Conservation (phyloP, 2,797 vertebrate species). For the Micropoecilia bifurca region DNA sequence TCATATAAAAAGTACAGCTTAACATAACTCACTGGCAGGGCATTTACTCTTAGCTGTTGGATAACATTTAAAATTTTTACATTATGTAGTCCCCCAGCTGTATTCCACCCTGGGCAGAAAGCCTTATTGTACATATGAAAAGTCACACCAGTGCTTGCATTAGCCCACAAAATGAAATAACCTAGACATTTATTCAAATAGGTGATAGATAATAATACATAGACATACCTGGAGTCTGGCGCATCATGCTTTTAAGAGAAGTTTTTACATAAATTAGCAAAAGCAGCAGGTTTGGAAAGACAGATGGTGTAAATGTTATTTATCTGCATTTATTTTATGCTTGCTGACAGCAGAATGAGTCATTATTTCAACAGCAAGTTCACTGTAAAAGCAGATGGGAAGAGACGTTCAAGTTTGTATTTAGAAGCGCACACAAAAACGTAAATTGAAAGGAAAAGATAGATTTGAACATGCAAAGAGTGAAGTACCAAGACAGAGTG, state of each 20-base stretch:
- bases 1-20: neutral
- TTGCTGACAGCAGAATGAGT: constrained; percentile 54
- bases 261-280: neutral
- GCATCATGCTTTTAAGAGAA: neutral
- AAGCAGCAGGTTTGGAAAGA: neutral
- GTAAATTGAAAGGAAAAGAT: neutral
- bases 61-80: neutral
- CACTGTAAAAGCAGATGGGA: constrained; percentile 33
- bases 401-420: constrained; percentile 14
- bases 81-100: neutral
- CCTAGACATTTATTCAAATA: neutral
- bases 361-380: constrained; percentile 52
- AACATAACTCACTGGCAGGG: too few species aligned
- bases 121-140: neutral
- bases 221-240: neutral
- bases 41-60: neutral
- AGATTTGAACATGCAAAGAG: neutral
- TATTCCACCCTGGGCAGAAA: neutral
- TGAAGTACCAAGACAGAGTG: neutral
- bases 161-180: neutral
- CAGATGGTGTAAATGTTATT: neutral
- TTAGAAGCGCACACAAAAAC: constrained; percentile 17
- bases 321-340: neutral
- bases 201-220: neutral
- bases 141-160: neutral